phyloP scores from a whole-genome alignment of 2,888 invertebrate genomes.

The Melieria omissa region DNA sequence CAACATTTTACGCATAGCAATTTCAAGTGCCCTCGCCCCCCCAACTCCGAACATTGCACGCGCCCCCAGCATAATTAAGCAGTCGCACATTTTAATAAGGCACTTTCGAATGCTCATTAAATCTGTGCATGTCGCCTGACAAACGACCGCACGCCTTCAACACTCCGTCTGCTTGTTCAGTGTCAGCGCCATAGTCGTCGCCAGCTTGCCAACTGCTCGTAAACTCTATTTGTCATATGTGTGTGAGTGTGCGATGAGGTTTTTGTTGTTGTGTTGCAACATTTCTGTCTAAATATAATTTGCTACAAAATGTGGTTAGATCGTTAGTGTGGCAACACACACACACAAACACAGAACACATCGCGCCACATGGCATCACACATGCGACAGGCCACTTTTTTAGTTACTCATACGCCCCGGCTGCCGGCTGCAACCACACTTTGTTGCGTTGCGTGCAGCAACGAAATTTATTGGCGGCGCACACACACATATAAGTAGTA shows the following conservation, averaged over 20 bases:
- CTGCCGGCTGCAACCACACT: background rate
- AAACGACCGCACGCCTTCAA: too few relatives aligned
- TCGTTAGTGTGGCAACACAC: conserved; percentile 48
- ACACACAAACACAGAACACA: background rate
- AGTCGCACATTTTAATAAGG: conserved; percentile 44
- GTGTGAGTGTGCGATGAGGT: background rate
- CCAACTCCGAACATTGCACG: background rate
- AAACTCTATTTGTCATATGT: too few relatives aligned
- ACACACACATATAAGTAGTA: conserved; percentile 1
- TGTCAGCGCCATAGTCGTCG: background rate
- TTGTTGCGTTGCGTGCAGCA: conserved; percentile 8
- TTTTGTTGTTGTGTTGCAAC: background rate
- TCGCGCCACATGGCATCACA: conserved; percentile 8
- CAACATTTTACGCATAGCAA: too few relatives aligned
- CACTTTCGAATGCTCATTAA: conserved; percentile 54
- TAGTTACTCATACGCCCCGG: background rate
- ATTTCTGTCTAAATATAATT: conserved; percentile 46
- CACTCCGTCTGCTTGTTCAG: background rate
- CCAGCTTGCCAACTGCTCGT: background rate
- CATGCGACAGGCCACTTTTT: background rate
- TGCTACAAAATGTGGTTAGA: conserved; percentile 59
- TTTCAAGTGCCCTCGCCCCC: too few relatives aligned
- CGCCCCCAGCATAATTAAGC: background rate
- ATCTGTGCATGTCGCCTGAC: conserved; percentile 22
- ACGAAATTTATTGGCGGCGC: conserved; percentile 34